Evolutionary conservation across 2,797 vertebrate species (phyloP).

Genomic region (Spondyliosoma cantharus): DNA sequence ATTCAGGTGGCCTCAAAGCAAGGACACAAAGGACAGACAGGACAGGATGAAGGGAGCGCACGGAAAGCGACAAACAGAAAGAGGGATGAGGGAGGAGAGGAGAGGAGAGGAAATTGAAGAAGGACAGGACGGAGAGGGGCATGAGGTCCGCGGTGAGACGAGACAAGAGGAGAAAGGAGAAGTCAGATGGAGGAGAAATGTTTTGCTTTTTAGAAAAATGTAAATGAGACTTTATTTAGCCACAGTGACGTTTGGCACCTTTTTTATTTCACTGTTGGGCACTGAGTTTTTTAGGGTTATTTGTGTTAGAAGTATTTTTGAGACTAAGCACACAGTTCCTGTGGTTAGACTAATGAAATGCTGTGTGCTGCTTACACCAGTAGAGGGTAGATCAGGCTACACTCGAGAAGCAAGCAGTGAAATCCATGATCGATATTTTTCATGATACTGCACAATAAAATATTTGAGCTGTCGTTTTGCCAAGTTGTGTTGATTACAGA

Average conservation of each 20-base stretch:
- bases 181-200: neutral
- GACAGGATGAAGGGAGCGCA: conserved; percentile 43
- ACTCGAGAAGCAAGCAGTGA: neutral
- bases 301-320: conserved; percentile 7
- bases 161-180: conserved; percentile 9
- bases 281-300: conserved; percentile 2
- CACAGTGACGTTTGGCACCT: neutral
- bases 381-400: conserved; percentile 7
- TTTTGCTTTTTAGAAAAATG: neutral
- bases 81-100: conserved; percentile 19
- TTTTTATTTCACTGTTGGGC: neutral
- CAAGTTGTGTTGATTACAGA: neutral
- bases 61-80: conserved; percentile 44
- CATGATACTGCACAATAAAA: neutral
- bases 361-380: conserved; percentile 1
- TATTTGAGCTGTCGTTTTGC: neutral
- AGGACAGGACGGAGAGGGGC: conserved; percentile 12
- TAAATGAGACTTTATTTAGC: conserved; percentile 9
- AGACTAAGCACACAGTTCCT: neutral
- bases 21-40: conserved; percentile 68
- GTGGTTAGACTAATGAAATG: conserved; percentile 18
- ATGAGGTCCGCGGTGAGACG: neutral
- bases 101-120: conserved; percentile 19
- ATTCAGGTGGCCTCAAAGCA: conserved; percentile 66
- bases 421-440: neutral